Conservation (phyloP, 1,140 invertebrate species). For the Mizuhopecten yessoensis region DNA sequence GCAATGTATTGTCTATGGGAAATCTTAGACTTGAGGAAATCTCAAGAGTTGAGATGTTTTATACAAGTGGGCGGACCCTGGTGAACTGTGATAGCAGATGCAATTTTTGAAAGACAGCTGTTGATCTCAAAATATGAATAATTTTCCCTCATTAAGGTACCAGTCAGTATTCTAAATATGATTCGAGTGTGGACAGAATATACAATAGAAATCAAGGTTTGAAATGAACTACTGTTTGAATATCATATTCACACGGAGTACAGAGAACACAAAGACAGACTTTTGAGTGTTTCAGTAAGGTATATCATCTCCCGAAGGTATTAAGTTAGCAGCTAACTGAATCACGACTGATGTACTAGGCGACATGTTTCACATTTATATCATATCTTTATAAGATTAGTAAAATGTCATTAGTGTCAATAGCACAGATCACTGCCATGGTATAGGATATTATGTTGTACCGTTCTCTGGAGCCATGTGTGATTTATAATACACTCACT, state of each 20-base stretch:
- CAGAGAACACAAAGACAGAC: neutral
- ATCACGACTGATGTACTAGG: neutral
- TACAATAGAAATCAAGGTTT: neutral
- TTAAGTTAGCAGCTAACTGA: neutral
- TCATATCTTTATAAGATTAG: no score
- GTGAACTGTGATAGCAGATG: no score
- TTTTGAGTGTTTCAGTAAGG: neutral
- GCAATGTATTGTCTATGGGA: no score
- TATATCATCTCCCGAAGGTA: neutral
- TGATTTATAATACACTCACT: neutral
- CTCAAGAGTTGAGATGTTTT: no score
- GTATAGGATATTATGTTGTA: neutral
- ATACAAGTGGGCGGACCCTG: no score
- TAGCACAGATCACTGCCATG: slow-evolving; percentile 27
- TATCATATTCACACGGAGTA: neutral
- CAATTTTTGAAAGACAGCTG: no score
- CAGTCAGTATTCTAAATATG: slow-evolving; percentile 5
- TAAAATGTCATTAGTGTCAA: neutral
- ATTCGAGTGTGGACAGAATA: neutral
- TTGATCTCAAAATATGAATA: no score
- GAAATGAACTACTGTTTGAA: neutral
- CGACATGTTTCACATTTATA: neutral
- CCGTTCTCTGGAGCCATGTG: neutral
- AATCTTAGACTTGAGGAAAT: no score
- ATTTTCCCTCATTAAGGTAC: no score